Conservation (phyloP, 1,140 invertebrate species). For the Zaprionus nigranus region DNA sequence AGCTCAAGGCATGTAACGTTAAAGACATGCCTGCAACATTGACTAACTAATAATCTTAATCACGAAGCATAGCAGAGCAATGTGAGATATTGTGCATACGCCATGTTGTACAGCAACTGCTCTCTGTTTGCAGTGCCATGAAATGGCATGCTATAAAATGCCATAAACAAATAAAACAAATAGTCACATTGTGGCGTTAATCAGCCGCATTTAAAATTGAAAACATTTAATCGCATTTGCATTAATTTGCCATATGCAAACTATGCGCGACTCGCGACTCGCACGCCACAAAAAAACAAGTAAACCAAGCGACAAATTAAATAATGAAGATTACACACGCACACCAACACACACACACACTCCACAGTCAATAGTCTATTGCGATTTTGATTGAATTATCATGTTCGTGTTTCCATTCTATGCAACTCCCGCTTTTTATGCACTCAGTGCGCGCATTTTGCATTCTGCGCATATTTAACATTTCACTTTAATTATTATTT, state of each 20-base stretch:
- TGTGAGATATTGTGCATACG: slow-evolving; percentile 34
- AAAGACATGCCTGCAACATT: neutral
- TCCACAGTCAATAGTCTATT: slow-evolving; percentile 16
- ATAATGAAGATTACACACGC: slow-evolving; percentile 67
- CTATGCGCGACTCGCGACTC: slow-evolving; percentile 10
- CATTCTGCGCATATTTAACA: slow-evolving; percentile 14
- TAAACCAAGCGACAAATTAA: slow-evolving; percentile 64
- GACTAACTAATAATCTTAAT: no score
- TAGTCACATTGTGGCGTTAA: slow-evolving; percentile 53
- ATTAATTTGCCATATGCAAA: slow-evolving; percentile 58
- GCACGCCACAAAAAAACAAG: slow-evolving; percentile 10
- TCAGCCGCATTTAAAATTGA: slow-evolving; percentile 51
- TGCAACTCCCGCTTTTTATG: slow-evolving; percentile 22
- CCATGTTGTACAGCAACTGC: slow-evolving; percentile 4
- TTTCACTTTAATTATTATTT: slow-evolving; percentile 39
- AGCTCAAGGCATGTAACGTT: neutral
- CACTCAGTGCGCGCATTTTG: slow-evolving; percentile 4
- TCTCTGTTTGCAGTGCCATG: neutral
- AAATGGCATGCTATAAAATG: neutral
- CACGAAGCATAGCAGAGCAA: neutral
- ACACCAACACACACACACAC: slow-evolving; percentile 26
- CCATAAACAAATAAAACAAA: slow-evolving; percentile 25
- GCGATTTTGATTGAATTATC: slow-evolving; percentile 73
- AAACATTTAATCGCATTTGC: slow-evolving; percentile 76
- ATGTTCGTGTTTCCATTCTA: slow-evolving; percentile 52